Base-by-base conservation (phyloP, 2,113 vertebrate genomes). In the Tenebrosternarchus preto region DNA sequence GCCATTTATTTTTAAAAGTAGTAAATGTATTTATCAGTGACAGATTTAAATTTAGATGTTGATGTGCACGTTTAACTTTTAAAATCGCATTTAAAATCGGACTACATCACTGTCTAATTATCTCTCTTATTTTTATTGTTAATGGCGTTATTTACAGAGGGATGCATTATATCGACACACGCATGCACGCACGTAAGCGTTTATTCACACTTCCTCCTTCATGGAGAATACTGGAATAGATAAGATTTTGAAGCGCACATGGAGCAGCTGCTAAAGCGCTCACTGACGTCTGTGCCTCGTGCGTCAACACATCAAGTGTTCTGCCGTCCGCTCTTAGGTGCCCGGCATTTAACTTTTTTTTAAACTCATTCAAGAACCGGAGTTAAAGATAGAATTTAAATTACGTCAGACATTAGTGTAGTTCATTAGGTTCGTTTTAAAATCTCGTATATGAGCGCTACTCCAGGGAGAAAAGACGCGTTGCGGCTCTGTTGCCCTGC, bases 181-280 rank as follows among this genome's bases (percentile, higher is more conserved):
- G 22, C 61, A 56, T 24, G 56, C 60, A 60, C 60, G 61, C 79
- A 79, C 57, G 71, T 87, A 85, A 89, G 86, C 87, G 90, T 91
- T 88, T 88, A 89, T 92, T 92, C 92, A 92, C 90, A 92, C 93
- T 95, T 95, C 94, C 94, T 94, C 84, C 24, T 43, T 90, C 91
- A 85, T 89, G 90, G 87, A 88, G 92, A 93, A 93, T 86, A 89
- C 90, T 89, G 92, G 92, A 93, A 93, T 90, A 89, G 92, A 93
- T 93, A 92, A 94, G 93, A 93, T 91, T 91, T 92, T 93, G 93
- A 93, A 93, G 93, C 90, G 43, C 43, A 15, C 77, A 92, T 86
- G 86, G 88, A 89, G 92, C 95, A 96, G 95, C 94, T 95, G 95
- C 90, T 91, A 88, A 88, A 93, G 78, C 67, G 85, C 90, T 94